These are phyloP conservation scores for Coelinius sp. DNA, from an alignment of 2,888 invertebrate genomes.

Conservation along the genomic window DNA sequence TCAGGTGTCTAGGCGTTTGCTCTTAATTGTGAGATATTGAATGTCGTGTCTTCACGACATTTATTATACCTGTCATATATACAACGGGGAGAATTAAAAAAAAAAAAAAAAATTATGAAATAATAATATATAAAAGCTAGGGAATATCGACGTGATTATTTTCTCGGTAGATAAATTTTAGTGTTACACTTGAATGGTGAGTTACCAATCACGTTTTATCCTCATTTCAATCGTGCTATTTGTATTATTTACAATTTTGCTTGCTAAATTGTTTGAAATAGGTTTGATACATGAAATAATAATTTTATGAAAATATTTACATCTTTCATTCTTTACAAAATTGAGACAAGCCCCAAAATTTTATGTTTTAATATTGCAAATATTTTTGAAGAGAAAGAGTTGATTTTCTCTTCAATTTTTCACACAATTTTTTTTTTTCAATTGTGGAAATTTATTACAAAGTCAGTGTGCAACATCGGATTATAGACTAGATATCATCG, in stretches of 20 bases:
- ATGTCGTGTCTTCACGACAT: slow-evolving; percentile 38
- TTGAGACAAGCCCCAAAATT: too few relatives aligned
- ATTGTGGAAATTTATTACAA: neutral
- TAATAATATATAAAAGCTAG: neutral
- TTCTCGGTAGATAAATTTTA: slow-evolving; percentile 7
- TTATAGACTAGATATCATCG: neutral
- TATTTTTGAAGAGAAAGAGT: neutral
- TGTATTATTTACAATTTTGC: neutral
- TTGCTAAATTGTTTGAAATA: neutral
- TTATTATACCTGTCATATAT: slow-evolving; percentile 23
- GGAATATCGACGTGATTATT: slow-evolving; percentile 23
- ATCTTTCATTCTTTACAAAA: too few relatives aligned
- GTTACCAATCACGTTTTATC: neutral
- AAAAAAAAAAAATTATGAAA: neutral
- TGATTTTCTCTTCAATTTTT: neutral
- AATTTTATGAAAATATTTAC: too few relatives aligned
- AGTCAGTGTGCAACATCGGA: neutral
- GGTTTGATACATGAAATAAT: too few relatives aligned
- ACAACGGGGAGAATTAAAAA: neutral
- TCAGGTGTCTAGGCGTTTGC: slow-evolving; percentile 38
- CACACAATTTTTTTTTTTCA: neutral
- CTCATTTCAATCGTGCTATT: neutral
- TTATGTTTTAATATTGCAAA: too few relatives aligned
- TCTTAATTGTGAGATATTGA: slow-evolving; percentile 42
- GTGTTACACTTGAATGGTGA: neutral